These are phyloP conservation scores for Vulpes lagopus DNA, from an alignment of 2,113 vertebrate genomes.

Conservation along the genomic window DNA sequence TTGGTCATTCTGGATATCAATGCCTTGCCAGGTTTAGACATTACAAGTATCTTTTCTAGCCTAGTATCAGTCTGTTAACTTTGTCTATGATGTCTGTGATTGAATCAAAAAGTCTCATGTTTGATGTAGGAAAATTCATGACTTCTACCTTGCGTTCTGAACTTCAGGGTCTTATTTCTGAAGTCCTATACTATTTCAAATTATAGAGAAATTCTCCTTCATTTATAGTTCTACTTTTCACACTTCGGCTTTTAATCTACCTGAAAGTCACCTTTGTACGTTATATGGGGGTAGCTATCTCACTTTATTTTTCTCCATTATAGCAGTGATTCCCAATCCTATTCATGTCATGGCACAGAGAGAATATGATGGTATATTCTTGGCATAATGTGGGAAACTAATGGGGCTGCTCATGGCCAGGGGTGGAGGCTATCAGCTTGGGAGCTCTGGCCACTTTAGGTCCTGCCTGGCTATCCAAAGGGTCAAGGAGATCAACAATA, in stretches of 20 bases:
- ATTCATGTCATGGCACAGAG: background rate
- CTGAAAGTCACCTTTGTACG: background rate
- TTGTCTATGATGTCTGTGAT: background rate
- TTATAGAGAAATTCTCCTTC: slow-evolving; percentile 27
- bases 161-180: background rate
- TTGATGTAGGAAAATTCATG: background rate
- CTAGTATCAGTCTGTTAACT: slow-evolving; percentile 11
- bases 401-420: background rate
- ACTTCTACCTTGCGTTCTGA: background rate
- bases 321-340: background rate
- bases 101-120: slow-evolving; percentile 16
- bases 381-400: slow-evolving; percentile 14
- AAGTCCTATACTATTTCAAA: slow-evolving; percentile 16
- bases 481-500: background rate
- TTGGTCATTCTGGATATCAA: background rate
- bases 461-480: background rate
- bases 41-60: slow-evolving; percentile 1
- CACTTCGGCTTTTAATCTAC: slow-evolving; percentile 19
- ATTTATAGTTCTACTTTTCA: slow-evolving; percentile 43
- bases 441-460: background rate
- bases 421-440: background rate
- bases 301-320: slow-evolving; percentile 40
- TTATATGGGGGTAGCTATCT: background rate
- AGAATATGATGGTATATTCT: background rate
- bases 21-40: slow-evolving; percentile 17